Evolutionary conservation across 2,797 vertebrate species (phyloP), one percentile per base, ranked within the genome.

Genomic region (Sebastes diploproa): DNA sequence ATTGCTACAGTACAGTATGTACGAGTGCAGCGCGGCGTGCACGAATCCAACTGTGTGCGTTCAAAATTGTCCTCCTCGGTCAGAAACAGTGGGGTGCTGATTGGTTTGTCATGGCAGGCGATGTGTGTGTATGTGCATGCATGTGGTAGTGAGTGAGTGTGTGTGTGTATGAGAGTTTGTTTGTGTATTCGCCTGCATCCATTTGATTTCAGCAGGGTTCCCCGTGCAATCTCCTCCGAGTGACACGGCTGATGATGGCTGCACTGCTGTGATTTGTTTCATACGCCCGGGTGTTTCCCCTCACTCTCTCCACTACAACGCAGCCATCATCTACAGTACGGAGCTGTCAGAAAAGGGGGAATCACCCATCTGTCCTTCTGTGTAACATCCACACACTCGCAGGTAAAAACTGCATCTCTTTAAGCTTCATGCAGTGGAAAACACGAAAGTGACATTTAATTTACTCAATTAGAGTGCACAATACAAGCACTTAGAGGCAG

Each of bases 131-230:
- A 16, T 0, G 66, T 65, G 62, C 9, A 3, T 34, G n/a, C 20
- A 36, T 50, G 61, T 30, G 61, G 5, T 20, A 10, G 18, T 52
- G 46, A 52, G 50, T 54, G 46, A n/a, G 50, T 54, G 50, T 54
- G 50, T 20, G 1, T 52, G 50, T 52, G 50, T 54, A 16, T 54
- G 52, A 34, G 68, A 54, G 81, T 81, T 77, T 86, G 75, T 83
- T 79, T 88, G 85, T 82, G 73, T 72, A 65, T 46, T 56, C 4
- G 78, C 74, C 85, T 29, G 84, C 88, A 77, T 90, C 81, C 82
- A 81, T 90, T 88, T 87, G 81, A 83, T 89, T 92, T 87, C 88
- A 88, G 86, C 85, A 87, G 89, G 83, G 87, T 84, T 93, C 86
- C 88, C 86, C 59, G 27, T 69, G 81, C 88, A 91, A 89, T 88